Percentiles rank a stretch among this genome's conserved stretches.
These are phyloP conservation scores for Hypocryptadius cinnamomeus DNA, from an alignment of 2,113 vertebrate genomes.

Conservation along the genomic window DNA sequence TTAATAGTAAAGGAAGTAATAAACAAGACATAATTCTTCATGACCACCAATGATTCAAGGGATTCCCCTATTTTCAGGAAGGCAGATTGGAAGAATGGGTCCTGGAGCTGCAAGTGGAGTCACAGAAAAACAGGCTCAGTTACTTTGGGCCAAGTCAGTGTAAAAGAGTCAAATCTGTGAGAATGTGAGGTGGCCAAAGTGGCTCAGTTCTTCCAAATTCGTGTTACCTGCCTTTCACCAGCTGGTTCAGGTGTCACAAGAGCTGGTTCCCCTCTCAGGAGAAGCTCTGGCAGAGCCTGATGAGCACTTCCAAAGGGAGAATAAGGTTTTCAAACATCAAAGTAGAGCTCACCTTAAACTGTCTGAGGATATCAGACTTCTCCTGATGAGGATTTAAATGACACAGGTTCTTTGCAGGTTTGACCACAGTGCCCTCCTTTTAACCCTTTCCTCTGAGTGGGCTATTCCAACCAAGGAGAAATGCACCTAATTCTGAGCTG, in stretches of 20 bases:
- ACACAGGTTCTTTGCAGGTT: neutral
- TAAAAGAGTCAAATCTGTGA: neutral
- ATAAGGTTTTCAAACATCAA: neutral
- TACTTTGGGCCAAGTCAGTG: neutral
- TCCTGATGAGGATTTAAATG: slow-evolving; percentile 1
- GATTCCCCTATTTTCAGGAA: neutral
- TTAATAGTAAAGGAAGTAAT: neutral
- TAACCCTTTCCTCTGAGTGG: slow-evolving; percentile 18
- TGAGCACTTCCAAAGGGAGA: neutral
- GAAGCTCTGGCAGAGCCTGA: neutral
- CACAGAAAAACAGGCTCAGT: neutral
- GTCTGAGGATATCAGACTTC: neutral
- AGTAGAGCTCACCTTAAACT: neutral
- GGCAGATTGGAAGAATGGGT: neutral
- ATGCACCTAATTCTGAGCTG: neutral
- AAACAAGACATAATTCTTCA: neutral
- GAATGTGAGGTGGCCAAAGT: neutral
- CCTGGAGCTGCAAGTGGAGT: neutral
- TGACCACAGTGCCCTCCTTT: neutral
- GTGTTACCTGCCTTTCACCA: neutral
- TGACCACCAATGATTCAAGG: neutral
- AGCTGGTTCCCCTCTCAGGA: neutral
- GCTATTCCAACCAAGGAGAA: neutral
- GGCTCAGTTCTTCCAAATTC: neutral
- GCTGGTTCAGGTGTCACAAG: neutral